These are phyloP conservation scores for Parnassius orleans DNA, from an alignment of 2,888 invertebrate genomes.

Conservation along the genomic window DNA sequence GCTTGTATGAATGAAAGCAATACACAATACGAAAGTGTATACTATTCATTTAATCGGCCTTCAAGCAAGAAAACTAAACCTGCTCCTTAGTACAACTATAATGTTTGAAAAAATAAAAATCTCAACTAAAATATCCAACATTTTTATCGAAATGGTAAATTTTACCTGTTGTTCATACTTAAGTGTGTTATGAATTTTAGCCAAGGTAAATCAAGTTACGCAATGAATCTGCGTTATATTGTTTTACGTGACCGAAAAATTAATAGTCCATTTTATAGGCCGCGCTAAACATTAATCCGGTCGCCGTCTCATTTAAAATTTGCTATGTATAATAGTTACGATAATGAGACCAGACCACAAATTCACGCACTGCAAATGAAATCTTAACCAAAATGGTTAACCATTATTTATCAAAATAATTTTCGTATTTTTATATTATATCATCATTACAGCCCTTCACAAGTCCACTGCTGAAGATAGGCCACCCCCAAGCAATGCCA, in stretches of 20 bases:
- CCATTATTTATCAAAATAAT: conserved; percentile 52
- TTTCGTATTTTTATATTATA: neutral
- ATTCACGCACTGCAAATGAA: conserved; percentile 69
- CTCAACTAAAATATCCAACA: too few relatives aligned
- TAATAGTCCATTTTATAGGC: conserved; percentile 24
- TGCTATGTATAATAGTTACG: conserved; percentile 53
- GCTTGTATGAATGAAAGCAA: too few relatives aligned
- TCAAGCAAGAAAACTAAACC: too few relatives aligned
- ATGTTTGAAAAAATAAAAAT: too few relatives aligned
- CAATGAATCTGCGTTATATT: conserved; percentile 22
- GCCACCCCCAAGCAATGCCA: too few relatives aligned
- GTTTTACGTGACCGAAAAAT: conserved; percentile 26
- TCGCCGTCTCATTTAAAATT: conserved; percentile 52
- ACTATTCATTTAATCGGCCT: too few relatives aligned
- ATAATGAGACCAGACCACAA: conserved; percentile 66
- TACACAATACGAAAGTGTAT: too few relatives aligned
- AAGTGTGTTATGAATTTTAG: conserved; percentile 11
- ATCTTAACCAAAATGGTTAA: conserved; percentile 67
- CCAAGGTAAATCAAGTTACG: conserved; percentile 11
- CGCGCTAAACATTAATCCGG: conserved; percentile 47
- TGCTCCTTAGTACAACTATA: too few relatives aligned
- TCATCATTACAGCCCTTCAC: too few relatives aligned
- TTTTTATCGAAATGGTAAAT: neutral
- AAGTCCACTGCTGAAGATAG: too few relatives aligned
- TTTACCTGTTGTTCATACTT: conserved; percentile 10